Evolutionary conservation across 1,140 invertebrate species (phyloP).

Genomic region (Drosophila tropicalis): DNA sequence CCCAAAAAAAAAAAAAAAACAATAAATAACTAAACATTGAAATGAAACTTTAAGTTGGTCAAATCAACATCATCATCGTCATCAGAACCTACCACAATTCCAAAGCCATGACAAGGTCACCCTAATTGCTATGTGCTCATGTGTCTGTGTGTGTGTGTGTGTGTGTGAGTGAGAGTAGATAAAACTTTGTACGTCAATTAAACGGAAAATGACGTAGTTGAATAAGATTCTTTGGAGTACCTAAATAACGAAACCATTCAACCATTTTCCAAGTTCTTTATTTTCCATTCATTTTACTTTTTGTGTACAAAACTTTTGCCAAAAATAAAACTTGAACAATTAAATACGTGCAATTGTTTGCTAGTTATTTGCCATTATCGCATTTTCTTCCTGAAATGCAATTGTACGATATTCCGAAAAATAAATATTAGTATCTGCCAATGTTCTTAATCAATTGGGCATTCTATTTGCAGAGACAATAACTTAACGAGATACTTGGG

Average conservation of each 20-base stretch:
- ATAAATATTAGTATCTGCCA: not conserved
- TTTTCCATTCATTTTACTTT: not conserved
- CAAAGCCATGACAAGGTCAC: constrained; percentile 4
- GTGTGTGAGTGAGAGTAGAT: not conserved
- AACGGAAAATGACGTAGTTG: not conserved
- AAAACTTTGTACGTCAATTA: constrained; percentile 13
- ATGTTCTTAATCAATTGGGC: not conserved
- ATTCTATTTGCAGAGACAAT: not conserved
- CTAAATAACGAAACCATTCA: not conserved
- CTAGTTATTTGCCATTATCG: not conserved
- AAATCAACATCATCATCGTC: not conserved
- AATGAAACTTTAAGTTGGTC: constrained; percentile 7
- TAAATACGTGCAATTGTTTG: constrained; percentile 2
- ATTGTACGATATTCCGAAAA: not conserved
- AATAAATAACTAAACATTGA: not conserved
- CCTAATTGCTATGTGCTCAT: not conserved
- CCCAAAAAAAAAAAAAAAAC: not conserved
- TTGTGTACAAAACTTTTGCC: not conserved
- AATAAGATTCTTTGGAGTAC: not conserved
- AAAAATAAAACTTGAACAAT: constrained; percentile 3
- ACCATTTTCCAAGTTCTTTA: not conserved
- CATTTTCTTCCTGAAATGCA: not conserved
- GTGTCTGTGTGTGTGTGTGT: not conserved
- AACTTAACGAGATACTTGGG: not conserved
- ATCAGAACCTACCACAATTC: constrained; percentile 16